Base-by-base conservation (phyloP, 2,888 invertebrate species). In the Apotomis capreana region DNA sequence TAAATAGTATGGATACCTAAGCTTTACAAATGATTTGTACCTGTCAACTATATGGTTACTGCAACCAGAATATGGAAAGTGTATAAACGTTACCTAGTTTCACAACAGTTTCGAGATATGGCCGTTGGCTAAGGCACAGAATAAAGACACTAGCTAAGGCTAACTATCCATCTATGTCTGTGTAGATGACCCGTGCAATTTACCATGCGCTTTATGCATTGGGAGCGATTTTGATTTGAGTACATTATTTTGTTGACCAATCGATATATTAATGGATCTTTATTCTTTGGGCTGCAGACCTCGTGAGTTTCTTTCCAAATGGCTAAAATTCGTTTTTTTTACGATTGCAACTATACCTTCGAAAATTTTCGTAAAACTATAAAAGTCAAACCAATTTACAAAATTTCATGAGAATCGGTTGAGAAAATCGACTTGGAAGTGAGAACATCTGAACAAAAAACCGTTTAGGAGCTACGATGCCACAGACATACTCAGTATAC, bases 111-210 rank as follows among this genome's bases (percentile, higher is more conserved):
- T 46, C 8, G 49, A 61, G 49, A 49, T 49, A 62, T 49, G 8
- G 46, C 46, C 10, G 60, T 61, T 36, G n/a, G 61, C n/a, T 13
- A 4, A 15, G 26, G 26, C 2, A 26, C 26, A 26, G 26, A 2
- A 26, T 26, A 26, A 26, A 26, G 26, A 26, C 26, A 26, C 26
- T 26, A 26, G 26, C 26, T 26, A 51, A 64, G 52, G 54, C 61
- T 51, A 51, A 49, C n/a, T 49, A 62, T 62, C 49, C 36, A 8
- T 62, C 61, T 51, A 26, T 51, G 61, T 62, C 61, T 10, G 12
- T 36, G 6, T n/a, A 10, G 36, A 36, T 62, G 61, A 62, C 49
- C 49, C n/a, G 61, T 51, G 36, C 36, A n/a, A 62, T 62, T 37
- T 51, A 62, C 51, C n/a, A 62, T 12, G n/a, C 12, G 61, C 49